Evolutionary conservation across 2,113 vertebrate species (phyloP).

Genomic region (Raphicerus campestris): DNA sequence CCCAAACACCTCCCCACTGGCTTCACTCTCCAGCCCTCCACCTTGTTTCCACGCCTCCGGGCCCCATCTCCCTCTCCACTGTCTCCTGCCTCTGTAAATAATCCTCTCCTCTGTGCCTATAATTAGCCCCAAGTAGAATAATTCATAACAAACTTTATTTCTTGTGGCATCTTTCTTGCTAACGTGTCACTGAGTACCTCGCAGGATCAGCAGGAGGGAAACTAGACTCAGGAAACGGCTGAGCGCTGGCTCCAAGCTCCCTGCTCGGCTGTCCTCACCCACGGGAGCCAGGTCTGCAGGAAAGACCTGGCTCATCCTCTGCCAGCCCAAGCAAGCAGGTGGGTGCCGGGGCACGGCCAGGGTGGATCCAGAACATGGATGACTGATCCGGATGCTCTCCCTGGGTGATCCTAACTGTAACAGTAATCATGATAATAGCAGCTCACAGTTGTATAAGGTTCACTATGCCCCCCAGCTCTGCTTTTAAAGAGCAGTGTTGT

Average conservation of each 20-base stretch:
- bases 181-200: slow-evolving; percentile 43
- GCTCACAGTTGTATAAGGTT: background rate
- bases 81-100: slow-evolving; percentile 66
- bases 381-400: background rate
- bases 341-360: fast-evolving
- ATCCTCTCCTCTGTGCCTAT: slow-evolving; percentile 65
- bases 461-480: background rate
- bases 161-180: slow-evolving; percentile 62
- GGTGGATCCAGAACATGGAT: background rate
- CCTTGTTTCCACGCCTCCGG: background rate
- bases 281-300: background rate
- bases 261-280: background rate
- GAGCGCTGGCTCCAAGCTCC: background rate
- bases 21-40: background rate
- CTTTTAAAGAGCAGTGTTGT: background rate
- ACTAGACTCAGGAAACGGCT: background rate
- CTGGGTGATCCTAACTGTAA: background rate
- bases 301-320: background rate
- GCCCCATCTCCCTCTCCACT: background rate
- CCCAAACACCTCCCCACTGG: background rate
- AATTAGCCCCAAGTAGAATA: slow-evolving; percentile 71
- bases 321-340: background rate
- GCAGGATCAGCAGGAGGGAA: slow-evolving; percentile 39
- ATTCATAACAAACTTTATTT: slow-evolving; percentile 75
- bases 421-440: background rate